These are phyloP conservation scores for Drosophila virilis DNA, from an alignment of 1,140 invertebrate species.

Conservation along the genomic window DNA sequence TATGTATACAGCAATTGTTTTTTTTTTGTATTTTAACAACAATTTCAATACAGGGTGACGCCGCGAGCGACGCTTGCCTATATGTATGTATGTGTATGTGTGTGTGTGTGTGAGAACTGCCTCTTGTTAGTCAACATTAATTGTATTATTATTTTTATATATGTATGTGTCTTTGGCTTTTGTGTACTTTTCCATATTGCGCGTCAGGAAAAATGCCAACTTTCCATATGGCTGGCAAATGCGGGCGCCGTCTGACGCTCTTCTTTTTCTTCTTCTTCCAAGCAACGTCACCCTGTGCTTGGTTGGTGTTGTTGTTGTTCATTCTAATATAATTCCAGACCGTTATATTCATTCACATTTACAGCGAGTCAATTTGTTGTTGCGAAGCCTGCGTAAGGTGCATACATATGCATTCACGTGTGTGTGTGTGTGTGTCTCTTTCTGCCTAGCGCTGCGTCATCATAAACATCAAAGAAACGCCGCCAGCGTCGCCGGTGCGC, in stretches of 20 bases:
- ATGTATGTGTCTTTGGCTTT: not conserved
- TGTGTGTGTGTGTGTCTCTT: slow-evolving; percentile 5
- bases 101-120: not conserved
- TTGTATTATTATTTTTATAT: slow-evolving; percentile 14
- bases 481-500: slow-evolving; percentile 39
- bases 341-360: slow-evolving; percentile 50
- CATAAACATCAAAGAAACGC: slow-evolving; percentile 45
- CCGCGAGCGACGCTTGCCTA: not conserved
- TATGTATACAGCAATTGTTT: slow-evolving; percentile 14
- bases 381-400: not conserved
- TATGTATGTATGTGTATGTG: not conserved
- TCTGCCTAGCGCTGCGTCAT: slow-evolving; percentile 44
- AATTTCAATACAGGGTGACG: slow-evolving; percentile 34
- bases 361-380: slow-evolving; percentile 10
- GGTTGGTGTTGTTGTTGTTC: not conserved
- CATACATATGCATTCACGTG: not conserved
- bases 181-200: slow-evolving; percentile 13
- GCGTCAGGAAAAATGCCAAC: slow-evolving; percentile 22
- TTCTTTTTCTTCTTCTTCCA: slow-evolving; percentile 11
- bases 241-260: slow-evolving; percentile 24
- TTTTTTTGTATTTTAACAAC: slow-evolving; percentile 34
- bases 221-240: slow-evolving; percentile 42
- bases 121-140: not conserved
- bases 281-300: not conserved
- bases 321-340: slow-evolving; percentile 26